A percentile compares a stretch with the other conserved stretches of the same genome.
These are phyloP conservation scores for Phylloscopus whistleri DNA, from an alignment of 2,113 vertebrate species.

Conservation along the genomic window DNA sequence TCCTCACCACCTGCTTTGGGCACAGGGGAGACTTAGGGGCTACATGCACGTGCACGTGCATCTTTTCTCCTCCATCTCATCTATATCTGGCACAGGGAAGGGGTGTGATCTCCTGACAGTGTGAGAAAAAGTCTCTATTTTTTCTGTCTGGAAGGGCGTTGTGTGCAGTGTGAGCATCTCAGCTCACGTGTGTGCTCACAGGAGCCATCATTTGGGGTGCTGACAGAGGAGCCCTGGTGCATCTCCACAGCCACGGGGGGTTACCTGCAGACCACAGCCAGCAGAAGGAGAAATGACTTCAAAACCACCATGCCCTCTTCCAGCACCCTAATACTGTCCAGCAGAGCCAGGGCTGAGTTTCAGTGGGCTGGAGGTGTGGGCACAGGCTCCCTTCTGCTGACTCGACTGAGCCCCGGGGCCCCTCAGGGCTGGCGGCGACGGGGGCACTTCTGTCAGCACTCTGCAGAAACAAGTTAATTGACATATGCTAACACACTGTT, in stretches of 20 bases:
- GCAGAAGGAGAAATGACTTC: not conserved
- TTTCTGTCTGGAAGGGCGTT: not conserved
- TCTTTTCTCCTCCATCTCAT: not conserved
- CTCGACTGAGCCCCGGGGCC: not conserved
- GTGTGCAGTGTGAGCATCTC: not conserved
- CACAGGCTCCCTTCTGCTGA: not conserved
- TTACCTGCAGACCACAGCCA: not conserved
- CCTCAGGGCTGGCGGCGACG: rapidly evolving
- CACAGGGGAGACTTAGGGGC: not conserved
- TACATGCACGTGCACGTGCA: not conserved
- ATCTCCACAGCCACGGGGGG: rapidly evolving
- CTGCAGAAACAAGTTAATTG: conserved; percentile 27
- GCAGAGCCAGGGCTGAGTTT: not conserved
- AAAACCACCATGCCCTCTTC: rapidly evolving
- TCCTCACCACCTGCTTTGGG: not conserved
- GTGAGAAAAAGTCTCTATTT: conserved; percentile 41
- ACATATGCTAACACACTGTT: conserved; percentile 43
- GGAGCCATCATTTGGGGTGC: not conserved
- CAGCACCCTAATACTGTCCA: not conserved
- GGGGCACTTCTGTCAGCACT: conserved; percentile 34
- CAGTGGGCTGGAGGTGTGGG: not conserved
- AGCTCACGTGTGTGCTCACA: not conserved
- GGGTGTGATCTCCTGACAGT: conserved; percentile 1
- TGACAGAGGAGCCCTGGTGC: not conserved
- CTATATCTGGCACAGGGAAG: not conserved